Conservation (phyloP, 1,140 invertebrate species). For the Littorina saxatilis region DNA sequence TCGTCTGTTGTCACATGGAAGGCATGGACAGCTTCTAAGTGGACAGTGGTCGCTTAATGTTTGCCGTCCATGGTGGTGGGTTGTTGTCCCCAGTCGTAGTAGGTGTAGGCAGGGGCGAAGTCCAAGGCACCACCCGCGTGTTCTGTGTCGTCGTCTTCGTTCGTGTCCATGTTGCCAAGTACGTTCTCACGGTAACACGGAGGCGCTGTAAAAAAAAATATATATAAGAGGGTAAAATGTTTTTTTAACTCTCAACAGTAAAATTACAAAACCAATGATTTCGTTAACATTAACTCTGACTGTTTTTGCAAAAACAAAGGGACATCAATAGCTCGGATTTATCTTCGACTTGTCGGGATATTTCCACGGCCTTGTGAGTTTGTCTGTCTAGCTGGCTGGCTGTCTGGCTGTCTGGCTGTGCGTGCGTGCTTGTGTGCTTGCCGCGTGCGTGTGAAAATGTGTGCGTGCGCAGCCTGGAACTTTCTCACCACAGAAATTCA, state of each 20-base stretch:
- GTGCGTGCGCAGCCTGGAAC: no score
- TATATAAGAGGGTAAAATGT: constrained; percentile 17
- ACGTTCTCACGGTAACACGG: constrained; percentile 73
- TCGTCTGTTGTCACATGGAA: no score
- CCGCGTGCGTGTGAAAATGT: background rate
- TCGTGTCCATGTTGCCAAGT: constrained; percentile 69
- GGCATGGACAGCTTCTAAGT: no score
- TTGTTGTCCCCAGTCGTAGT: constrained; percentile 54
- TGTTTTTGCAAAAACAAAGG: background rate
- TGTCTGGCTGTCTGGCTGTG: no score
- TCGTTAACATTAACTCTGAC: background rate
- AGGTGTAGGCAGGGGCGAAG: constrained; percentile 55
- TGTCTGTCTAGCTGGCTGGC: no score
- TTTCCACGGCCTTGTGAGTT: no score
- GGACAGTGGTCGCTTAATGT: background rate
- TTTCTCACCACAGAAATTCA: no score
- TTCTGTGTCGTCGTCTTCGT: constrained; percentile 63
- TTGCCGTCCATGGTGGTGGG: constrained; percentile 30
- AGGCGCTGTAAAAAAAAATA: constrained; percentile 61
- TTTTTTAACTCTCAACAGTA: background rate
- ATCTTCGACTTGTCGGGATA: no score
- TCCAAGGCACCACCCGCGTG: constrained; percentile 47
- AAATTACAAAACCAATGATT: background rate
- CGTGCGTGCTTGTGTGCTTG: no score
- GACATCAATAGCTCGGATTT: no score